Evolutionary conservation across 2,113 vertebrate genomes (phyloP).

Genomic region (Corythoichthys haematopterus): DNA sequence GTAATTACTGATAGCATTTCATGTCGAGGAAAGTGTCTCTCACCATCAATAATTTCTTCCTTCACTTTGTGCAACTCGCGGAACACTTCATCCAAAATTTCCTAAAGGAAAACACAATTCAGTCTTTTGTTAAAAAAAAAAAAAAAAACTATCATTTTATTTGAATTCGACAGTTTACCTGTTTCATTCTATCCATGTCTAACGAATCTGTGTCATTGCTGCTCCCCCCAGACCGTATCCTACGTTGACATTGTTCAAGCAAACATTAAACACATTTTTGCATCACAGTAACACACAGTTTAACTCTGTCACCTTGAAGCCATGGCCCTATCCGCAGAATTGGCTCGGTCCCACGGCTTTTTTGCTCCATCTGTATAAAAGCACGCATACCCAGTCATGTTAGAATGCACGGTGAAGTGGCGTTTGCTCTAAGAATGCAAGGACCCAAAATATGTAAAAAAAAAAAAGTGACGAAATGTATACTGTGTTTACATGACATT

Average conservation of each 20-base stretch:
- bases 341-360: conserved; percentile 96
- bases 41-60: conserved; percentile 97
- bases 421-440: no score
- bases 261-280: conserved; percentile 6
- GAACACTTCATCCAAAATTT: conserved; percentile 98
- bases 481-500: no score
- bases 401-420: no score
- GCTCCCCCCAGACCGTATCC: conserved; percentile 86
- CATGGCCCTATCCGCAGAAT: conserved; percentile 91
- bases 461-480: no score
- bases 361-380: conserved; percentile 79
- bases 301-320: conserved; percentile 82
- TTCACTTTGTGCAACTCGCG: conserved; percentile 98
- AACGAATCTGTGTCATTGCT: conserved; percentile 84
- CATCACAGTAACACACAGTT: not conserved
- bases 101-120: conserved; percentile 65
- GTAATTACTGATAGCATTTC: not conserved
- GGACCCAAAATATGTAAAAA: no score
- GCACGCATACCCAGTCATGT: not conserved
- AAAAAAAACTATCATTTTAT: not conserved
- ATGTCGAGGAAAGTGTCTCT: conserved; percentile 29
- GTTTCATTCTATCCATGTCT: conserved; percentile 96
- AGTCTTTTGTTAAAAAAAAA: not conserved
- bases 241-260: conserved; percentile 40
- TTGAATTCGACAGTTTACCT: conserved; percentile 66